A percentile compares a stretch with the other conserved stretches of the same genome.
phyloP scores from a whole-genome alignment of 2,888 invertebrate genomes.

The Linnaemya vulpina region DNA sequence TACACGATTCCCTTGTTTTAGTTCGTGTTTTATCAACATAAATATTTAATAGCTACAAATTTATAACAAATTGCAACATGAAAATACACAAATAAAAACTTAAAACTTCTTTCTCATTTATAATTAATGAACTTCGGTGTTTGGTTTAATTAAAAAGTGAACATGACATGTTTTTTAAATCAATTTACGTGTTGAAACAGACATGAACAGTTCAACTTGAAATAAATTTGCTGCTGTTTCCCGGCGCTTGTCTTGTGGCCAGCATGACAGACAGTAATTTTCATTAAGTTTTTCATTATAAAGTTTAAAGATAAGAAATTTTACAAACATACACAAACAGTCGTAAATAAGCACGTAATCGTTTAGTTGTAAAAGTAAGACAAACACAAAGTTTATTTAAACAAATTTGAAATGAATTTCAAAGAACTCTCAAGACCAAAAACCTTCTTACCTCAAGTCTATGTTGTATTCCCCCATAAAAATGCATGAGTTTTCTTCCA shows the following conservation, averaged over 20 bases:
- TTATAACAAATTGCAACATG: not conserved
- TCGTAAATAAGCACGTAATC: too few species aligned
- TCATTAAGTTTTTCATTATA: not conserved
- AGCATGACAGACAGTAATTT: not conserved
- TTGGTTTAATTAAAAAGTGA: not conserved
- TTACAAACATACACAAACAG: not conserved
- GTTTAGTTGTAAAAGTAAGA: too few species aligned
- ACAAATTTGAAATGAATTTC: not conserved
- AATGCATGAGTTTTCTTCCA: too few species aligned
- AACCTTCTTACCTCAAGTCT: not conserved
- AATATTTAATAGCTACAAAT: not conserved
- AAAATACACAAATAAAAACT: not conserved
- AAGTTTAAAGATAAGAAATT: not conserved
- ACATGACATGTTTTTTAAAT: not conserved
- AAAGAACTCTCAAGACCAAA: too few species aligned
- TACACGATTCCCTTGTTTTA: too few species aligned
- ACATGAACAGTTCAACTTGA: not conserved
- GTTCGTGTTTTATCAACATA: too few species aligned
- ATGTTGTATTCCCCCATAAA: too few species aligned
- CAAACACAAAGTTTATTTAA: not conserved
- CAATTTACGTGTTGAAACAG: not conserved
- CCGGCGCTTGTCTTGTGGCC: not conserved
- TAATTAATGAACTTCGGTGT: not conserved
- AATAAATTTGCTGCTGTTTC: not conserved
- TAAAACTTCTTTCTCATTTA: not conserved